A percentile compares a stretch with the other conserved stretches of the same genome.
Evolutionary conservation across 2,113 vertebrate genomes (phyloP).

Genomic region (Clarias macrocephalus): DNA sequence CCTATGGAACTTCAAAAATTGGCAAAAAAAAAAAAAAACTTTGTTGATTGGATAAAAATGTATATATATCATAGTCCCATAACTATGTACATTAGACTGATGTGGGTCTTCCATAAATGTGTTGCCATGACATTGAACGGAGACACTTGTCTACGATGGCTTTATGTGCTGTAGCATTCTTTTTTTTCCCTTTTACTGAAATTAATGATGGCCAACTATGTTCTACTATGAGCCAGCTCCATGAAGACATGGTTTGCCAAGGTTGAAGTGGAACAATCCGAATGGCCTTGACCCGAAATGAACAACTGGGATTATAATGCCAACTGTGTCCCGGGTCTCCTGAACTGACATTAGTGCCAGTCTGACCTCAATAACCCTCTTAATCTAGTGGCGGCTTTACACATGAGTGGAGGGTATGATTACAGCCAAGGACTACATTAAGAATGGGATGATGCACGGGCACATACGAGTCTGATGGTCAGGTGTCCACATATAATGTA

Average conservation of each 20-base stretch:
- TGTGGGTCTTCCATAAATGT: neutral
- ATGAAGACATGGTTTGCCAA: neutral
- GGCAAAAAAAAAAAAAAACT: neutral
- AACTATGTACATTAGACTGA: neutral
- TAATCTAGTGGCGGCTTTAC: too few species aligned
- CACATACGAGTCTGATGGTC: too few species aligned
- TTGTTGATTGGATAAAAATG: neutral
- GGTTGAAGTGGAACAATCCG: neutral
- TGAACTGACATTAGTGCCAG: neutral
- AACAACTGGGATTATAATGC: neutral
- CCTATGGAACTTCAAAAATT: too few species aligned
- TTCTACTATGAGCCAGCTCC: neutral
- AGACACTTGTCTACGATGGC: neutral
- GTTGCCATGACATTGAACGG: neutral
- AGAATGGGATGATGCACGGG: too few species aligned
- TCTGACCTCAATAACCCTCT: neutral
- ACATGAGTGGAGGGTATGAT: too few species aligned
- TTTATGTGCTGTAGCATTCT: neutral
- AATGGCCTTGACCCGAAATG: neutral
- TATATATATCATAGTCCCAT: neutral
- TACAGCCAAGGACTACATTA: too few species aligned
- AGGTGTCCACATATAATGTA: too few species aligned
- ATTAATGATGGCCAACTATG: neutral
- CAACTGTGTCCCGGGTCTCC: neutral
- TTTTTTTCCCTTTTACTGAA: neutral